Base-by-base conservation (phyloP, 37 sponge, comb jelly and placozoan species). In the Haliclona indistincta region DNA sequence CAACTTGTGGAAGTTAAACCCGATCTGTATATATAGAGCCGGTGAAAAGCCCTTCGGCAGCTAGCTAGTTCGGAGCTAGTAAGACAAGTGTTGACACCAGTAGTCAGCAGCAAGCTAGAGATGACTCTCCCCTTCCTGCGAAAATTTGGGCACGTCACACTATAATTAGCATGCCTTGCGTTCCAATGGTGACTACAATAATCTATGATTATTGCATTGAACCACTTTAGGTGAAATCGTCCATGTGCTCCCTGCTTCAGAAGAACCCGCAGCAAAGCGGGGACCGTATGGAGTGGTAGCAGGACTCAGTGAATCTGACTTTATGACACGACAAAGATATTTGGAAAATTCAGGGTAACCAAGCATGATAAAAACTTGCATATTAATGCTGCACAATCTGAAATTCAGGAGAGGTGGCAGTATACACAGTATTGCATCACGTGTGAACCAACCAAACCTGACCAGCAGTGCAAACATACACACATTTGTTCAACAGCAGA, bases 401-500 rank as follows among this genome's bases (percentile, higher is more conserved):
- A 58, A 58, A 58, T 58, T 30, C 61, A 30, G 8, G 5, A 20
- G 61, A 5, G 8, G 61, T 58, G 61, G 19, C n/a, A 30, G 61
- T 23, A 38, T 64, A 64, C 6, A n/a, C 2, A 64, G 73, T 26
- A 4, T 78, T 17, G 79, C 73, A 15, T 52, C 78, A 0, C 63
- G 70, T 8, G 77, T 77, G 4, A 20, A 63, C 4, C 22, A 2
- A 40, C 78, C 73, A 7, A 5, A 47, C 4, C 54, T 44, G 5
- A 52, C 49, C 55, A 83, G 71, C 72, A 76, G 71, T 38, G 34
- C 29, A 7, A 65, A 72, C 29, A 61, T 87, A 1, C 71, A 72
- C 47, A 40, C 63, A 19, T 88, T 80, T 53, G 68, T 92, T n/a
- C 56, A 83, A 44, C 74, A 92, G 74, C 93, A 92, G 71, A 52